phyloP scores from a whole-genome alignment of 2,113 vertebrate species.

The Channa maculata region DNA sequence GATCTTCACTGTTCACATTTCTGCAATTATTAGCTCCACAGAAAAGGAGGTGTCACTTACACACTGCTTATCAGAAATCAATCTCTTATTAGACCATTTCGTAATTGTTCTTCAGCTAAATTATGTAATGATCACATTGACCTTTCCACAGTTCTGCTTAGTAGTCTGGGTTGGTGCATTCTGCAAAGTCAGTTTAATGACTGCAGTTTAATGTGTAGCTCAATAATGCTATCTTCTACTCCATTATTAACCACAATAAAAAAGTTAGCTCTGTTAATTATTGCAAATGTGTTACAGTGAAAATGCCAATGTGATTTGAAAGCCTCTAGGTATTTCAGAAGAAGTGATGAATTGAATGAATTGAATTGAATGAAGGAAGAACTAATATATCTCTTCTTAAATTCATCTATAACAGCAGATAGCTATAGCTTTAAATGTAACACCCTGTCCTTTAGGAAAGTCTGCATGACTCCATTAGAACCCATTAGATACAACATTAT shows the following conservation, averaged over 20 bases:
- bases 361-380: constrained; percentile 30
- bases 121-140: constrained; percentile 73
- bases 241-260: constrained; percentile 76
- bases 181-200: constrained; percentile 68
- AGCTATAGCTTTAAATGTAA: constrained; percentile 27
- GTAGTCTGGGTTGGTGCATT: constrained; percentile 58
- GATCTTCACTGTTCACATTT: constrained; percentile 41
- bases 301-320: constrained; percentile 65
- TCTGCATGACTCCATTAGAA: constrained; percentile 59
- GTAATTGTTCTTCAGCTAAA: constrained; percentile 69
- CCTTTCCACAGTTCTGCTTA: constrained; percentile 62
- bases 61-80: constrained; percentile 56
- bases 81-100: constrained; percentile 59
- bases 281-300: constrained; percentile 68
- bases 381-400: constrained; percentile 29
- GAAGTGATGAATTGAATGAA: constrained; percentile 43
- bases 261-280: constrained; percentile 77
- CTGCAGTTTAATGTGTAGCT: constrained; percentile 63
- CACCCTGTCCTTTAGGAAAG: constrained; percentile 38
- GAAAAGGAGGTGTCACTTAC: constrained; percentile 43
- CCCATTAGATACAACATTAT: constrained; percentile 65
- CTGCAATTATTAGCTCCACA: constrained; percentile 50
- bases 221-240: constrained; percentile 67
- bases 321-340: constrained; percentile 47
- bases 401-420: constrained; percentile 31